Evolutionary conservation across 2,888 invertebrate genomes (phyloP).

Genomic region (Dendrolimus houi): DNA sequence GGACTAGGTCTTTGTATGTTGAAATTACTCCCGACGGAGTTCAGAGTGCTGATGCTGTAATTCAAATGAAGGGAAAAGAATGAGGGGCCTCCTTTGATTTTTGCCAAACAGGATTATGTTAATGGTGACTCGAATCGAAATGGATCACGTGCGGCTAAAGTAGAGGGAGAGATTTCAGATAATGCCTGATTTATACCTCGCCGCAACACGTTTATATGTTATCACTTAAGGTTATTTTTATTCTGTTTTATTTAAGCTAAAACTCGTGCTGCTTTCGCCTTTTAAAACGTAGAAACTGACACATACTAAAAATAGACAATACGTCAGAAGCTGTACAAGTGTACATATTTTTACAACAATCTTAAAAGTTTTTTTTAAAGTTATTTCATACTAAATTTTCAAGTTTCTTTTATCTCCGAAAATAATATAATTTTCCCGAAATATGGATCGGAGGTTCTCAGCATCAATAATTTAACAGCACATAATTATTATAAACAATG

Average conservation of each 20-base stretch:
- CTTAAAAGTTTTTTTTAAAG: no score
- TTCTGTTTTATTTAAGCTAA: conserved; percentile 7
- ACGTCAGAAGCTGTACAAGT: no score
- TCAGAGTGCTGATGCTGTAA: conserved; percentile 30
- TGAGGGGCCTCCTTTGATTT: conserved; percentile 39
- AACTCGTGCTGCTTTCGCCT: no score
- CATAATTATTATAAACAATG: no score
- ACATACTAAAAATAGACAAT: no score
- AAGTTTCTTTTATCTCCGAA: no score
- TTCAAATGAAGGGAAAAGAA: conserved; percentile 40
- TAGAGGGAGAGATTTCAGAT: conserved; percentile 19
- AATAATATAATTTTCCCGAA: no score
- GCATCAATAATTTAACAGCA: no score
- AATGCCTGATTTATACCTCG: conserved; percentile 24
- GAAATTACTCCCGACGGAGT: conserved; percentile 34
- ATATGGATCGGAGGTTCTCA: no score
- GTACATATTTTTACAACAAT: no score
- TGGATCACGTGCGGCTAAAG: conserved; percentile 29
- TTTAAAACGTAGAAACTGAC: no score
- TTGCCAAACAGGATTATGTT: conserved; percentile 45
- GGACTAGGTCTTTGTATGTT: conserved; percentile 1
- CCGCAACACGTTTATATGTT: not conserved
- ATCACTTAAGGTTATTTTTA: conserved; percentile 2
- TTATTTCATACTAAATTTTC: no score
- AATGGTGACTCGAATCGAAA: conserved; percentile 34